These are phyloP conservation scores for Neotoxoptera formosana DNA, from an alignment of 1,140 invertebrate species.

Conservation along the genomic window DNA sequence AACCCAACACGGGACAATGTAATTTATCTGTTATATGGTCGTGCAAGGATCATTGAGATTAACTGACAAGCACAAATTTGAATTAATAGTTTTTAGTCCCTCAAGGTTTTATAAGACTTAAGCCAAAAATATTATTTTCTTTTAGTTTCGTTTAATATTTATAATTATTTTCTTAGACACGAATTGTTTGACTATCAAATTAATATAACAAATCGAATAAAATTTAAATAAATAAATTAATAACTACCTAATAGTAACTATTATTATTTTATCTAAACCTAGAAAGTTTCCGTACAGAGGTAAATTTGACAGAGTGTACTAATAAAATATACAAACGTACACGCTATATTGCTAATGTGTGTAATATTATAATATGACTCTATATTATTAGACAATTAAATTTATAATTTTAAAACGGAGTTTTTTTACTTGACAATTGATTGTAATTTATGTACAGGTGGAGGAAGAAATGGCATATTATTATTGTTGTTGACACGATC, in stretches of 20 bases:
- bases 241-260: too few species aligned
- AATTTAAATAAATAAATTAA: too few species aligned
- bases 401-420: neutral
- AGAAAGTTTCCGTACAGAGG: neutral
- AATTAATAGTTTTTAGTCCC: slow-evolving; percentile 1
- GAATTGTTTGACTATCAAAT: neutral
- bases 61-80: neutral
- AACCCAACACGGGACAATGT: neutral
- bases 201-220: neutral
- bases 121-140: neutral
- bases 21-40: neutral
- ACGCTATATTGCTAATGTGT: too few species aligned
- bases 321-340: too few species aligned
- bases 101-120: neutral
- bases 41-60: neutral
- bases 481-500: neutral
- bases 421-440: neutral
- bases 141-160: neutral
- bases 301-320: too few species aligned
- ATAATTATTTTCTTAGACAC: neutral
- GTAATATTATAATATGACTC: too few species aligned
- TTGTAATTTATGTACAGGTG: neutral
- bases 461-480: neutral
- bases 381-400: neutral
- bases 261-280: neutral